These are phyloP conservation scores for Molorchus minor DNA, from an alignment of 2,888 invertebrate species.

Conservation along the genomic window DNA sequence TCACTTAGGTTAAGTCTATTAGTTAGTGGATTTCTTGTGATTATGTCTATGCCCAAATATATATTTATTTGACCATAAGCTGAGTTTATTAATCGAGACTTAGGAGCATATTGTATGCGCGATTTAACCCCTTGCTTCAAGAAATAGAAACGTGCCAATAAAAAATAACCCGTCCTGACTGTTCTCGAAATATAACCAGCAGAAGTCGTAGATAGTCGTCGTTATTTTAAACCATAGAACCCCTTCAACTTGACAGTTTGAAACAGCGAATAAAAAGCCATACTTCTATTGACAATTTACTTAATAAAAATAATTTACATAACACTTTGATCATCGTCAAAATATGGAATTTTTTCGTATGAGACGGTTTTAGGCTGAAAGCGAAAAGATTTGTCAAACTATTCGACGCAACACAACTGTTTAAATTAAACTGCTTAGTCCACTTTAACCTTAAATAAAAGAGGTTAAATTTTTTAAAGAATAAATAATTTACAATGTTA, in stretches of 20 bases:
- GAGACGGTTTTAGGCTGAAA: background rate
- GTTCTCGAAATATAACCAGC: no score
- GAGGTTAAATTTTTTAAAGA: background rate
- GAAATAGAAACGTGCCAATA: no score
- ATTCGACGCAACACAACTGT: background rate
- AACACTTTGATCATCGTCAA: slow-evolving; percentile 7
- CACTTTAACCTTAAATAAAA: slow-evolving; percentile 28
- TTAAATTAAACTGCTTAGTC: slow-evolving; percentile 1
- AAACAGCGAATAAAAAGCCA: background rate
- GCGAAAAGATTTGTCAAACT: background rate
- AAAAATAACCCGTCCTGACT: no score
- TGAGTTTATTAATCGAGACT: background rate
- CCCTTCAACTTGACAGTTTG: no score
- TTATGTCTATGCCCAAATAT: slow-evolving; percentile 33
- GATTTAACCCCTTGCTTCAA: no score
- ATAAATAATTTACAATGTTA: slow-evolving; percentile 5
- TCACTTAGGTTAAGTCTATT: slow-evolving; percentile 32
- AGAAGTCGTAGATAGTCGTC: no score
- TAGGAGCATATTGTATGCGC: no score
- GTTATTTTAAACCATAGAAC: no score
- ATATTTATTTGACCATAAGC: slow-evolving; percentile 35
- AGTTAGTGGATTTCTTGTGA: slow-evolving; percentile 33
- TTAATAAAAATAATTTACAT: slow-evolving; percentile 27
- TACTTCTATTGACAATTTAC: slow-evolving; percentile 9
- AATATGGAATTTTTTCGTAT: slow-evolving; percentile 5